Base-by-base conservation (phyloP, 92 coral and sea anemone species). In the Porites evermanni region DNA sequence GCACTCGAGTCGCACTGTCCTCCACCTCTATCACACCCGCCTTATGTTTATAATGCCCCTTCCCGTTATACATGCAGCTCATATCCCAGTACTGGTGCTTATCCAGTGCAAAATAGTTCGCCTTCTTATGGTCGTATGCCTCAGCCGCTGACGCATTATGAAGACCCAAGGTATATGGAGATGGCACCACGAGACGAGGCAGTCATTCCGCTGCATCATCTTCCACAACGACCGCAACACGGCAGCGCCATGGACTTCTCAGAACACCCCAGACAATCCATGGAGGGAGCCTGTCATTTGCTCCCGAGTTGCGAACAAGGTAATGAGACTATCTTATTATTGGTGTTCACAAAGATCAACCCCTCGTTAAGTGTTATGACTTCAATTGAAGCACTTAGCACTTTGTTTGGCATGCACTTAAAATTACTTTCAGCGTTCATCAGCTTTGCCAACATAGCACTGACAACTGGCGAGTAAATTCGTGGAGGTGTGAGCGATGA, bases 11-110 rank as follows among this genome's bases (percentile, higher is more conserved):
- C 93, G 38, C 94, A 83, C 69, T 88, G 90, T 3, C 98, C 98
- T 17, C 98, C 98, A 38, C 96, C 98, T 38, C 67, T 95, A 17
- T 88, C 98, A 1, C 98, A 95, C 74, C 98, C 94, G 52, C 98
- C 98, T 26, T 95, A 90, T 84, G 91, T 84, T 53, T 92, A 91
- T 77, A 70, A 54, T 56, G 86, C 96, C 76, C 86, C 96, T 60
- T 72, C 95, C 73, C 94, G 93, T 67, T 94, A 87, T 64, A 53
- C 91, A 66, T 94, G 84, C 66, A 94, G 73, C 88, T 77, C 94
- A 44, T 95, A 93, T 86, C 91, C 96, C 75, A 75, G 78, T 50
- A 67, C 66, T 23, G 26, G 85, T 78, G 67, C 63, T 19, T 85
- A 85, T 85, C 82, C 67, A 23, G 44, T 53, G 68, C 88, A 91